Evolutionary conservation across 2,888 invertebrate species (phyloP).

Genomic region (Thymelicus lineola): DNA sequence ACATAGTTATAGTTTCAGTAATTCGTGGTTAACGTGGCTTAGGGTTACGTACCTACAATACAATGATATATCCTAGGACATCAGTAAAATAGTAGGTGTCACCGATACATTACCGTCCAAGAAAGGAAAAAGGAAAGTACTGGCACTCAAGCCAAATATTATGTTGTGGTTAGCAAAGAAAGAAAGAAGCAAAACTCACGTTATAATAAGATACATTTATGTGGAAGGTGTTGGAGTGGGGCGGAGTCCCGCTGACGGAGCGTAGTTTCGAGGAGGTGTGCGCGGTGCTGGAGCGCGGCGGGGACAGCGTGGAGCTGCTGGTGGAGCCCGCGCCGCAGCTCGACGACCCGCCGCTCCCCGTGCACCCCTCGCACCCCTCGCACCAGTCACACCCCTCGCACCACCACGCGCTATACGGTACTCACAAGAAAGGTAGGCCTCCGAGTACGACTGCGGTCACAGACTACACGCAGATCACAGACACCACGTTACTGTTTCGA

Average conservation of each 20-base stretch:
- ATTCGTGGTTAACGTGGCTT: too few relatives aligned
- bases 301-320: constrained; percentile 93
- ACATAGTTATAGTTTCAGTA: too few relatives aligned
- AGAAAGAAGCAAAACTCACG: background rate
- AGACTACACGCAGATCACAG: background rate
- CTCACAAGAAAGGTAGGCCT: constrained; percentile 12
- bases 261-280: constrained; percentile 97
- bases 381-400: constrained; percentile 57
- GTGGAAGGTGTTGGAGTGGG: constrained; percentile 94
- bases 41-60: too few relatives aligned
- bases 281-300: constrained; percentile 94
- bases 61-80: too few relatives aligned
- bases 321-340: constrained; percentile 94
- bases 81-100: too few relatives aligned
- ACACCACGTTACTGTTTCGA: background rate
- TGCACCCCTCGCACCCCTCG: constrained; percentile 55
- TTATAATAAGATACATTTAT: background rate
- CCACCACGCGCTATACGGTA: constrained; percentile 87
- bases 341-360: constrained; percentile 81
- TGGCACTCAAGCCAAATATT: too few relatives aligned
- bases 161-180: too few relatives aligned
- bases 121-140: too few relatives aligned
- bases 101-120: too few relatives aligned
- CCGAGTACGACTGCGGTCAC: background rate
- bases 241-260: constrained; percentile 94